phyloP scores from a whole-genome alignment of 2,797 vertebrate species.

The Catostomus latipinnis region DNA sequence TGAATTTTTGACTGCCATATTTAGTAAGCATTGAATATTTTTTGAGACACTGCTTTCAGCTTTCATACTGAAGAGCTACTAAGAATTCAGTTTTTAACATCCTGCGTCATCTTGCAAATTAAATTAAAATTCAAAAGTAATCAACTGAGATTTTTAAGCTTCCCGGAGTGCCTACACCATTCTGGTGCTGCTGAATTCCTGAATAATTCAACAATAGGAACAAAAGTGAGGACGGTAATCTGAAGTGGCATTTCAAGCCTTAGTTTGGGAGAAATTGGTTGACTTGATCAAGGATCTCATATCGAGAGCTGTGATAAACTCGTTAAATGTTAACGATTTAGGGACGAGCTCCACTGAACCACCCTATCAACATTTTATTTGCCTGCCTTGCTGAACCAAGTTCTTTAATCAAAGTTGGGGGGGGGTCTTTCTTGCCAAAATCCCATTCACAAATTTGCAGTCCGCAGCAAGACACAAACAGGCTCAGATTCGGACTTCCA shows the following conservation, averaged over 20 bases:
- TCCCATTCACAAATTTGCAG: slow-evolving; percentile 31
- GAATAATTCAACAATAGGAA: slow-evolving; percentile 8
- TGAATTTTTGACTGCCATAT: too few relatives aligned
- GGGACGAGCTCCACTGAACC: slow-evolving; percentile 23
- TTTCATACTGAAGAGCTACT: too few relatives aligned
- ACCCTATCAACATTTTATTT: slow-evolving; percentile 50
- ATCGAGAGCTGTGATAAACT: slow-evolving; percentile 33
- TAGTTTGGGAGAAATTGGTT: slow-evolving; percentile 17
- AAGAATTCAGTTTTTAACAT: too few relatives aligned
- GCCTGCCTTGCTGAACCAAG: slow-evolving; percentile 27
- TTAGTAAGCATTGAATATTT: too few relatives aligned
- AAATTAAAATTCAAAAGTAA: too few relatives aligned
- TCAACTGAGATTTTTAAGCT: not conserved
- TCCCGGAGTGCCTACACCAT: not conserved
- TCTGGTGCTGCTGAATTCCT: not conserved
- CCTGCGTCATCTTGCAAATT: too few relatives aligned
- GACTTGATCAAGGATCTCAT: slow-evolving; percentile 47
- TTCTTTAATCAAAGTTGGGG: slow-evolving; percentile 36
- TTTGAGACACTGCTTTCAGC: too few relatives aligned
- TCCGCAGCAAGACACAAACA: not conserved
- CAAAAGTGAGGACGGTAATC: slow-evolving; percentile 18
- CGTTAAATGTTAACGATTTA: slow-evolving; percentile 45
- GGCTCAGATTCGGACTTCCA: not conserved
- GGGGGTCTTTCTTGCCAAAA: slow-evolving; percentile 30
- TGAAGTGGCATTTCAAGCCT: slow-evolving; percentile 22